Evolutionary conservation across 2,888 invertebrate genomes (phyloP).

Genomic region (Gerris lacustris): DNA sequence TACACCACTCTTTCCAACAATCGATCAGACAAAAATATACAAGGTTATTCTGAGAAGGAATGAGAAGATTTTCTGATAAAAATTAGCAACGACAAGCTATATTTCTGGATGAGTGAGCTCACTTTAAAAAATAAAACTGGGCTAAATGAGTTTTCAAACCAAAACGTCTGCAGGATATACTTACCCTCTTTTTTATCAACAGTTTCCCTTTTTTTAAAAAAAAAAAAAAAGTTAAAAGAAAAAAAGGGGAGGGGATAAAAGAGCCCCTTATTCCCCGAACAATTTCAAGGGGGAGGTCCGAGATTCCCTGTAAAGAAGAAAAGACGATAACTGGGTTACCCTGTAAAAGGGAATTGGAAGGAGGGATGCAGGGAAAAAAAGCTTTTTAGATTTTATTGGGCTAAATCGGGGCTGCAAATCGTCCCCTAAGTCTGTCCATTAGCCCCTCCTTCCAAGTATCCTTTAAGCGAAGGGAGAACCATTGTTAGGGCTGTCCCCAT

Average conservation of each 20-base stretch:
- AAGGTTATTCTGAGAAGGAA: background rate
- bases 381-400: constrained; percentile 5
- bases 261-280: too few relatives aligned
- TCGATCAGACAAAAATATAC: too few relatives aligned
- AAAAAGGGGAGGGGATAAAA: background rate
- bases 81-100: background rate
- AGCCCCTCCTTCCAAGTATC: background rate
- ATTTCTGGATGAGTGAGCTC: background rate
- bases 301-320: background rate
- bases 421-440: constrained; percentile 5
- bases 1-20: too few relatives aligned
- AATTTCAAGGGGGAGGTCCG: too few relatives aligned
- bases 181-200: background rate
- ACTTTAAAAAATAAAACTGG: background rate
- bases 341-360: background rate
- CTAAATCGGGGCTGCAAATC: background rate
- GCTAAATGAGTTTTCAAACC: background rate
- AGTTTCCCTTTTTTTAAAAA: background rate
- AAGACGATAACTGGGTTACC: constrained; percentile 1
- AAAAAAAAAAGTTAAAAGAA: background rate
- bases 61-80: background rate
- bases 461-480: background rate
- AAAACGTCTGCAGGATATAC: too few relatives aligned
- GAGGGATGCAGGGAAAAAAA: background rate
- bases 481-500: background rate